Percentiles rank a stretch among this genome's conserved stretches.
These are phyloP conservation scores for Drosophila kohkoa DNA, from an alignment of 1,140 invertebrate genomes.

Conservation along the genomic window DNA sequence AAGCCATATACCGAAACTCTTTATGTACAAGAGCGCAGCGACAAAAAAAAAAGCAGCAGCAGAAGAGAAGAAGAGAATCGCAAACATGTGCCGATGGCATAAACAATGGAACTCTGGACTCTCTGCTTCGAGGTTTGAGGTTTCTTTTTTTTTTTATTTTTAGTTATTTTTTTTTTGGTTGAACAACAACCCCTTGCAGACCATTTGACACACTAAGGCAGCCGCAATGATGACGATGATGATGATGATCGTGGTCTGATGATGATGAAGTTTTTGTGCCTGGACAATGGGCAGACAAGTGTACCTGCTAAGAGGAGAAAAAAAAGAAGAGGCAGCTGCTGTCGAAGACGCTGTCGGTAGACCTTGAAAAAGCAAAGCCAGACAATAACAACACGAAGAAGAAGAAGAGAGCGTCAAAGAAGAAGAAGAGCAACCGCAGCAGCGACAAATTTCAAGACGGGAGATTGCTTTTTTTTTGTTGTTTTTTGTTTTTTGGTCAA, in stretches of 20 bases:
- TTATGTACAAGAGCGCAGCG: slow-evolving; percentile 35
- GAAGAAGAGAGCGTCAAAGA: slow-evolving; percentile 22
- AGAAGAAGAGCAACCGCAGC: slow-evolving; percentile 50
- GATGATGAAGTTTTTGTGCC: slow-evolving; percentile 21
- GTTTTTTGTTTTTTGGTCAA: slow-evolving; percentile 49
- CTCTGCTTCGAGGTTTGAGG: neutral
- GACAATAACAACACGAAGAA: slow-evolving; percentile 33
- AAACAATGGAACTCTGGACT: slow-evolving; percentile 63
- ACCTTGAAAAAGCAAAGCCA: slow-evolving; percentile 66
- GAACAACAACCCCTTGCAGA: slow-evolving; percentile 64
- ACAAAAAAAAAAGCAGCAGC: slow-evolving; percentile 4
- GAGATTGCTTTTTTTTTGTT: slow-evolving; percentile 10
- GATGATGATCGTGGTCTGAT: slow-evolving; percentile 19
- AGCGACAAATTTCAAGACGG: slow-evolving; percentile 72
- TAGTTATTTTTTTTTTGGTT: slow-evolving; percentile 4
- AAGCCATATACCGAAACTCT: slow-evolving; percentile 55
- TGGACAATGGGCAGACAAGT: slow-evolving; percentile 75
- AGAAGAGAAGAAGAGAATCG: slow-evolving; percentile 23
- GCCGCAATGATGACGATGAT: slow-evolving; percentile 30
- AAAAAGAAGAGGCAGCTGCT: slow-evolving; percentile 64
- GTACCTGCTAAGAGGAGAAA: slow-evolving; percentile 62
- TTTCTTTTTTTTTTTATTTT: slow-evolving; percentile 11
- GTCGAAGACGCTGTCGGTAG: slow-evolving; percentile 37
- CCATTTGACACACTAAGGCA: slow-evolving; percentile 76
- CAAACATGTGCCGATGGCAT: slow-evolving; percentile 69